Base-by-base conservation (phyloP, 2,113 vertebrate genomes). In the Melierax canorus region DNA sequence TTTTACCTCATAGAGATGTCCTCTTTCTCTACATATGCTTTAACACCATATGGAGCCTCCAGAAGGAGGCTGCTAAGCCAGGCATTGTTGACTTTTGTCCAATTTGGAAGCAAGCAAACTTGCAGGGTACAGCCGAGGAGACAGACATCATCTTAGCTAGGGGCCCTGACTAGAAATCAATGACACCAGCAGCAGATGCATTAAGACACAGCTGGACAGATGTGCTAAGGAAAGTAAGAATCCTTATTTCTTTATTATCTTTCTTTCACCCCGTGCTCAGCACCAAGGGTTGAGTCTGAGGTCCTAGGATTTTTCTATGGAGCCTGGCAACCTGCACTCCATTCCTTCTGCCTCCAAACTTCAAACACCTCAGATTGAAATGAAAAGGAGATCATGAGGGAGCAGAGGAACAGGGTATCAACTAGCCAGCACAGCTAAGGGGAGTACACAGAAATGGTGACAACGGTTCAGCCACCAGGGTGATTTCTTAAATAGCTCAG, bases 401-500 rank as follows among this genome's bases (percentile, higher is more conserved):
- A 92, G 67, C 46, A 74, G 46, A 85, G 55, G 38, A 92, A 92
- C 53, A 55, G 53, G 14, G 29, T 55, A 55, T 55, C 53, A 30
- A 55, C 53, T 19, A 76, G 69, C 53, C 78, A 72, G 72, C 62
- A 81, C 24, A 77, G 36, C 74, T 68, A 36, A 92, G 36, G 17
- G 48, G 39, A 95, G 56, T 39, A 92, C 64, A 82, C 69, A 77
- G 58, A 91, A 94, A 97, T 15, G 18, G 62, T 58, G 72, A 93
- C 71, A 88, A 90, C 10, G 10, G n/a, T 73, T 94, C 55, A 93
- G 76, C n/a, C 64, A 86, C n/a, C 39, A 76, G 58, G 39, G 22
- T 88, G 84, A 87, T 55, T 90, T 95, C 41, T 93, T 93, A 88
- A 91, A 93, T 73, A 76, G 67, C 59, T 80, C 64, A 76, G 64